Evolutionary conservation across 1,140 invertebrate species (phyloP).

Genomic region (Achatina immaculata): DNA sequence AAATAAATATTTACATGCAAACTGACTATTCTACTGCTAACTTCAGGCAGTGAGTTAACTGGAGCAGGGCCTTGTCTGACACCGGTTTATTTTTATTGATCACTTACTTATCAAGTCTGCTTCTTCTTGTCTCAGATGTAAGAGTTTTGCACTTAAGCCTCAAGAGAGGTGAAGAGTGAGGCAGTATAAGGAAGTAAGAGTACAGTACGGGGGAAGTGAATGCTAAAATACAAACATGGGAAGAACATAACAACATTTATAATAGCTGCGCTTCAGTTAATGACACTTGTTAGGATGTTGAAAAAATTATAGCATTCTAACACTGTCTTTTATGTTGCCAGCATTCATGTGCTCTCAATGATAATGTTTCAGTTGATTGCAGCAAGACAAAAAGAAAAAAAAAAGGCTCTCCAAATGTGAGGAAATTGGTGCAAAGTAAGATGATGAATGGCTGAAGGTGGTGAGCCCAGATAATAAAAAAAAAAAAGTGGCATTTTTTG

Average conservation of each 20-base stretch:
- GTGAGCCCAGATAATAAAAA: too few relatives aligned
- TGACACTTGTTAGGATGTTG: neutral
- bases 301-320: too few relatives aligned
- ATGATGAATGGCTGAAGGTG: too few relatives aligned
- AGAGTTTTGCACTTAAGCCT: neutral
- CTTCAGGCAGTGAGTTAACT: too few relatives aligned
- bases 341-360: neutral
- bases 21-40: neutral
- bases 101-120: neutral
- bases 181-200: too few relatives aligned
- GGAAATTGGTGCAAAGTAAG: too few relatives aligned
- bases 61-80: too few relatives aligned
- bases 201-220: too few relatives aligned
- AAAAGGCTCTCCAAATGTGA: too few relatives aligned
- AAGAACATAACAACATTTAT: neutral
- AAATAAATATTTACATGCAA: neutral
- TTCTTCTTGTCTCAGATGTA: neutral
- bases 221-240: conserved; percentile 9
- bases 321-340: neutral
- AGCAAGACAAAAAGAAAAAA: too few relatives aligned
- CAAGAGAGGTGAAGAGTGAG: neutral
- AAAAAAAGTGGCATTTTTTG: too few relatives aligned
- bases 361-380: too few relatives aligned
- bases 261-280: neutral
- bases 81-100: conserved; percentile 12